Evolutionary conservation across 2,888 invertebrate species (phyloP).

Genomic region (Salpingus planirostris): DNA sequence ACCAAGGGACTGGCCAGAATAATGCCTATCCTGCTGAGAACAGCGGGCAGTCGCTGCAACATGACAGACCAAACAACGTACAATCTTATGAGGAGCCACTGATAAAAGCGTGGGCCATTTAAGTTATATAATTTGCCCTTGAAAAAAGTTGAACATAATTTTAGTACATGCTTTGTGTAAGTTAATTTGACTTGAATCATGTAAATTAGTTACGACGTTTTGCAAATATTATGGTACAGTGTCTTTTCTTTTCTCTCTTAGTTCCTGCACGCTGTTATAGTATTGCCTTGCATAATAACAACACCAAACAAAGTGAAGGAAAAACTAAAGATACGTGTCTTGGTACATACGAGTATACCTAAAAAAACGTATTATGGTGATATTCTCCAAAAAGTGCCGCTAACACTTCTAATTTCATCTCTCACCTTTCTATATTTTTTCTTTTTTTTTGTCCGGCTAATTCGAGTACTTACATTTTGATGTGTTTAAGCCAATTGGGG

Average conservation of each 20-base stretch:
- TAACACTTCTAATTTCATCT: constrained; percentile 25
- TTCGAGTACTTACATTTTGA: no score
- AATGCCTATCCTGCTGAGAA: constrained; percentile 93
- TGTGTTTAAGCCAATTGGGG: no score
- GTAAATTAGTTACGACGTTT: constrained; percentile 1
- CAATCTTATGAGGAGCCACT: constrained; percentile 32
- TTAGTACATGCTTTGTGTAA: no score
- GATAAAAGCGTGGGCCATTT: constrained; percentile 16
- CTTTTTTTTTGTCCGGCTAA: no score
- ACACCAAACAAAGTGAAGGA: constrained; percentile 26
- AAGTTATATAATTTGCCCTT: constrained; percentile 2
- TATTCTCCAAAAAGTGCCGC: constrained; percentile 6
- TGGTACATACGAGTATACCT: constrained; percentile 18
- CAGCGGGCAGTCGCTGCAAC: constrained; percentile 90
- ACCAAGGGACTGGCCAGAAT: constrained; percentile 94
- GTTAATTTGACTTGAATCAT: constrained; percentile 4
- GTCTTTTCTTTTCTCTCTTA: constrained; percentile 5
- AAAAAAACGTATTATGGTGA: constrained; percentile 20
- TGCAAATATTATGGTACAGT: constrained; percentile 7
- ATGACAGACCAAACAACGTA: constrained; percentile 51
- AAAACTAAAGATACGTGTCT: constrained; percentile 16
- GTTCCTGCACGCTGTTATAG: constrained; percentile 22
- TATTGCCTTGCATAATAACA: constrained; percentile 22
- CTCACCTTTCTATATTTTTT: no score
- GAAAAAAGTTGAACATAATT: constrained; percentile 3